Conservation (phyloP, 2,888 invertebrate genomes). For the Cosmia pyralina region DNA sequence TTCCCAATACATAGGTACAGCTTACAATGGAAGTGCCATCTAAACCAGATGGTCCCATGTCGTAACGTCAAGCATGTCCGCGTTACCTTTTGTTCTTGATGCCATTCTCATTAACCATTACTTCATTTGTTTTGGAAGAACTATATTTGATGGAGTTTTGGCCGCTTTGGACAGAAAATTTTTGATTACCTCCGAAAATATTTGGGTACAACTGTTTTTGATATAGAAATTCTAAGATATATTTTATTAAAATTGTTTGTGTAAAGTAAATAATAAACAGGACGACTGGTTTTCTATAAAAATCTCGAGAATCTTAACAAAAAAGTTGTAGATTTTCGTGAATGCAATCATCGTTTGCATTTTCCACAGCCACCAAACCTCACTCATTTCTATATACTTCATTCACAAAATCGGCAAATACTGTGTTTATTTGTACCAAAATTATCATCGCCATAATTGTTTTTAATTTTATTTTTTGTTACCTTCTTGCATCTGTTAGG, state of each 20-base stretch:
- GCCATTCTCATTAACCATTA: slow-evolving; percentile 62
- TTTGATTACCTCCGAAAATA: background rate
- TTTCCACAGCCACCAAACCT: slow-evolving; percentile 47
- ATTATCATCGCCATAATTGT: slow-evolving; percentile 83
- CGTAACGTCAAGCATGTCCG: slow-evolving; percentile 69
- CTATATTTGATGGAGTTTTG: slow-evolving; percentile 49
- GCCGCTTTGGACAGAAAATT: slow-evolving; percentile 32
- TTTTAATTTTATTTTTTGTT: slow-evolving; percentile 86
- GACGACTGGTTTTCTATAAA: background rate
- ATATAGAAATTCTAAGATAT: background rate
- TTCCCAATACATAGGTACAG: slow-evolving; percentile 30
- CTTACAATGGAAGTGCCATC: slow-evolving; percentile 41
- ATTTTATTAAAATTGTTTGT: background rate
- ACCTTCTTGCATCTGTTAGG: slow-evolving; percentile 90
- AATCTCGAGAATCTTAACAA: background rate
- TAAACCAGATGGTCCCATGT: slow-evolving; percentile 55
- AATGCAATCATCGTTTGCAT: slow-evolving; percentile 24
- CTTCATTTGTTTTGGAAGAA: slow-evolving; percentile 55
- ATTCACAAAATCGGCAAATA: slow-evolving; percentile 76
- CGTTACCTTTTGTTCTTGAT: slow-evolving; percentile 68
- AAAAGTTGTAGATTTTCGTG: slow-evolving; percentile 24
- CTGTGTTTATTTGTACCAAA: slow-evolving; percentile 73
- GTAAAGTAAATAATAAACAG: background rate
- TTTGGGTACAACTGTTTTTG: background rate
- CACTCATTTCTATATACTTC: slow-evolving; percentile 59